Conservation (phyloP, 2,797 vertebrate genomes). For the Melopsittacus undulatus region DNA sequence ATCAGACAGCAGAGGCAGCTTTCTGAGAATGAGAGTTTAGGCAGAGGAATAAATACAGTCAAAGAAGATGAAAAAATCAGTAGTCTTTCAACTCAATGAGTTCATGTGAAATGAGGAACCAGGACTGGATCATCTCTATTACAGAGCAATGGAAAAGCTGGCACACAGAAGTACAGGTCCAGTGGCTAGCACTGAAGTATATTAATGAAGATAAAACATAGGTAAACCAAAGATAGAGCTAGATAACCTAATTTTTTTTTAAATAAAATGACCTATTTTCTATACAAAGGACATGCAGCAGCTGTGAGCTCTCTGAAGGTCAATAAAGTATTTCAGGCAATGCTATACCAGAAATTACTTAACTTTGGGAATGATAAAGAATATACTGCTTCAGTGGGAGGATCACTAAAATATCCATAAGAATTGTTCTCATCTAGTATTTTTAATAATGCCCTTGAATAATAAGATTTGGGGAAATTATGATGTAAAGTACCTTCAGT, state of each 20-base stretch:
- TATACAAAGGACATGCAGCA: background rate
- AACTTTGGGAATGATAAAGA: background rate
- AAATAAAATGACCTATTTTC: slow-evolving; percentile 37
- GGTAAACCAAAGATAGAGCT: background rate
- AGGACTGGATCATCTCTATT: background rate
- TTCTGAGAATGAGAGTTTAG: background rate
- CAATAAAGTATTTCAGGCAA: slow-evolving; percentile 12
- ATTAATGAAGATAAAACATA: slow-evolving; percentile 2
- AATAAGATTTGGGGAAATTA: background rate
- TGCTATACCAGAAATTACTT: background rate
- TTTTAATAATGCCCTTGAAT: background rate
- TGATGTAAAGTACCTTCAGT: background rate
- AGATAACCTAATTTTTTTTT: slow-evolving; percentile 18
- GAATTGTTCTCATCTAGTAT: background rate
- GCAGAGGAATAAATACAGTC: background rate
- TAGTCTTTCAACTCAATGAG: background rate
- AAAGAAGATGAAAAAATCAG: background rate
- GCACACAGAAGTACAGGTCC: background rate
- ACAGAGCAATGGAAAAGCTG: background rate
- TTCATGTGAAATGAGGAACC: background rate
- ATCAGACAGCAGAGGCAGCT: background rate
- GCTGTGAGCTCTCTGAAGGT: slow-evolving; percentile 20
- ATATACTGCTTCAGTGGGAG: background rate
- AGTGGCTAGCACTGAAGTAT: background rate
- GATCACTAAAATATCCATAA: background rate